Percentiles rank a stretch among this genome's conserved stretches.
phyloP scores from a whole-genome alignment of 2,797 vertebrate genomes.

The Takifugu rubripes region DNA sequence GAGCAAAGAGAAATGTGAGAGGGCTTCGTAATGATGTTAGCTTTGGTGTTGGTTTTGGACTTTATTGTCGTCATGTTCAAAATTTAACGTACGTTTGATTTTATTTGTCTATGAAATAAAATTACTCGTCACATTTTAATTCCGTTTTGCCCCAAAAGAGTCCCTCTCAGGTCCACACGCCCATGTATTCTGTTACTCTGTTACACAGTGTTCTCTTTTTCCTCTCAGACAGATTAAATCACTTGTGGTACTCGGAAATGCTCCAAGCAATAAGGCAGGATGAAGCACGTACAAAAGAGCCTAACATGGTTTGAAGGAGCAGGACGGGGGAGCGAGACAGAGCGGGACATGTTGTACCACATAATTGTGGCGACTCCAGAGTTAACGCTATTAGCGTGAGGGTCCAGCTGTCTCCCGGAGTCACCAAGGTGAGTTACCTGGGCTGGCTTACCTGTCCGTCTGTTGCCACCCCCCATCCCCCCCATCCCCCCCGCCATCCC shows the following conservation, averaged over 20 bases:
- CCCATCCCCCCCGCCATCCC: too few relatives aligned
- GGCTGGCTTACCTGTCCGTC: constrained; percentile 67
- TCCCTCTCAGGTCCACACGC: constrained; percentile 24
- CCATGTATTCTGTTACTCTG: constrained; percentile 30
- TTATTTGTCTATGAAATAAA: constrained; percentile 28
- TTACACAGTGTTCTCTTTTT: constrained; percentile 48
- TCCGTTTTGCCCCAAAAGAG: constrained; percentile 20
- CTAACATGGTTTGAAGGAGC: constrained; percentile 61
- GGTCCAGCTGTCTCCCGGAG: constrained; percentile 56
- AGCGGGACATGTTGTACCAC: constrained; percentile 48
- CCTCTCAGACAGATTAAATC: constrained; percentile 68
- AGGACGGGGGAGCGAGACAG: constrained; percentile 36
- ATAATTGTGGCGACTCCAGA: constrained; percentile 55
- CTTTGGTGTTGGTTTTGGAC: constrained; percentile 14
- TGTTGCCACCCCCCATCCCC: constrained; percentile 57
- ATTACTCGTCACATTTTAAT: constrained; percentile 10
- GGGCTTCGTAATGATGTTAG: neutral
- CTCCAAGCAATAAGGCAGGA: constrained; percentile 63
- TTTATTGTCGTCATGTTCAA: neutral
- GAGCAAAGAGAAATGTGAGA: constrained; percentile 16
- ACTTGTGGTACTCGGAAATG: constrained; percentile 68
- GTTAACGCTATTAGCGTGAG: constrained; percentile 65
- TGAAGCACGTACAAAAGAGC: constrained; percentile 61
- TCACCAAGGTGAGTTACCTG: constrained; percentile 61
- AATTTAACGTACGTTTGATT: constrained; percentile 13